Evolutionary conservation across 2,113 vertebrate genomes (phyloP).

Genomic region (Sapajus apella): DNA sequence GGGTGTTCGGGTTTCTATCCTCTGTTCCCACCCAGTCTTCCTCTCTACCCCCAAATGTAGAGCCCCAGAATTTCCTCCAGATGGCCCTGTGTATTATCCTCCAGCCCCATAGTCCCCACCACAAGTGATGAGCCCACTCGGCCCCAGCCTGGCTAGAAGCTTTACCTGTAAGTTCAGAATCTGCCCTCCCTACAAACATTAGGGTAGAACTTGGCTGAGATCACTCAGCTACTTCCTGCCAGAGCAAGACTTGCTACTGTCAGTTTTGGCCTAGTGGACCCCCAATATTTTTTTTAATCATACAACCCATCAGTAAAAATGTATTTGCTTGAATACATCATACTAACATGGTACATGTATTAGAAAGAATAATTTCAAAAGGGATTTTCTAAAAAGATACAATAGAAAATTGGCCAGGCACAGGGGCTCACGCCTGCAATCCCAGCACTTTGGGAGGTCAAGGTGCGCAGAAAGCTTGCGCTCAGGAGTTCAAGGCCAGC

Average conservation of each 20-base stretch:
- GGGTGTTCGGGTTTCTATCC: neutral
- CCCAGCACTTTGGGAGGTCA: no score
- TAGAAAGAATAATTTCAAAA: neutral
- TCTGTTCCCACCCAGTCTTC: neutral
- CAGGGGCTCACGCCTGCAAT: no score
- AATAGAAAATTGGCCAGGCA: neutral
- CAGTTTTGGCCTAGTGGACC: neutral
- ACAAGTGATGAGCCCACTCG: fast-evolving
- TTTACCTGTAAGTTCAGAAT: neutral
- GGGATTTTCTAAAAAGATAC: neutral
- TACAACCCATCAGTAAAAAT: neutral
- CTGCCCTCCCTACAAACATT: neutral
- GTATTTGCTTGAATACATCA: neutral
- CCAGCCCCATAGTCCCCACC: fast-evolving
- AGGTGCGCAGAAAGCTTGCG: no score
- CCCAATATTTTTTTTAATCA: neutral
- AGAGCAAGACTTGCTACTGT: neutral
- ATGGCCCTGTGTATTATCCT: neutral
- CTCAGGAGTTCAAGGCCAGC: no score
- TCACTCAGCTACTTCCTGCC: neutral
- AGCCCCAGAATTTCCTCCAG: neutral
- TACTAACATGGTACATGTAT: neutral
- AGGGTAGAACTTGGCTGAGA: neutral
- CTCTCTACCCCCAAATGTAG: neutral
- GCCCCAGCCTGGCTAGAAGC: neutral